Evolutionary conservation across 2,113 vertebrate genomes (phyloP), one percentile per base, ranked within the genome.

Genomic region (Pardalotus punctatus): DNA sequence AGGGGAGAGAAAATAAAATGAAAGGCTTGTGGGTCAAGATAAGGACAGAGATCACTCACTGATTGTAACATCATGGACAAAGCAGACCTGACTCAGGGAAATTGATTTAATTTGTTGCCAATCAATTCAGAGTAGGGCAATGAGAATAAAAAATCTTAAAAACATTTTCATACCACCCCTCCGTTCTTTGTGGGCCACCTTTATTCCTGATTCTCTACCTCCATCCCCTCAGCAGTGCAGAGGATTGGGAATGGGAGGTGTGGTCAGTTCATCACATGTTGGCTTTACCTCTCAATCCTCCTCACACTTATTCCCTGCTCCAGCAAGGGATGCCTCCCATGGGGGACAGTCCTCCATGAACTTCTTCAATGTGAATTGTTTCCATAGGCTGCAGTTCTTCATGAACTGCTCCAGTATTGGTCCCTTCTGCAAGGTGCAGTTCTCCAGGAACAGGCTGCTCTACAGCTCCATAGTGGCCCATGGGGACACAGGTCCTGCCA

Each of bases 51-150:
- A 40, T 53, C 20, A 12, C 13, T 57, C 29, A 14, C 3, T 1
- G 16, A 12, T 60, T 74, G n/a, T n/a, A 40, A n/a, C 0, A 0
- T 61, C 12, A 7, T 1, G 4, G n/a, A 27, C 45, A 56, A 77
- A 90, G 43, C 11, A 57, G 42, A 56, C 35, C 69, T 61, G 6
- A 53, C 38, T 82, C 2, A 1, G 19, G 29, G 23, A 56, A 78
- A 48, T 48, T 11, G 29, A 25, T 3, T 73, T 17, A 50, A 58
- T 70, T 69, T 81, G n/a, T 78, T 89, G 19, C 22, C 3, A 19
- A 4, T 65, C 60, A 57, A 33, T 73, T 78, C 14, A 65, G 60
- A 48, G 5, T 31, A 62, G 19, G 5, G 10, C 57, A 69, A 72
- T 65, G 10, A 71, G 20, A 87, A 51, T 12, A 33, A 77, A 92